Conservation (phyloP, 2,113 vertebrate species). For the Paramormyrops kingsleyae region DNA sequence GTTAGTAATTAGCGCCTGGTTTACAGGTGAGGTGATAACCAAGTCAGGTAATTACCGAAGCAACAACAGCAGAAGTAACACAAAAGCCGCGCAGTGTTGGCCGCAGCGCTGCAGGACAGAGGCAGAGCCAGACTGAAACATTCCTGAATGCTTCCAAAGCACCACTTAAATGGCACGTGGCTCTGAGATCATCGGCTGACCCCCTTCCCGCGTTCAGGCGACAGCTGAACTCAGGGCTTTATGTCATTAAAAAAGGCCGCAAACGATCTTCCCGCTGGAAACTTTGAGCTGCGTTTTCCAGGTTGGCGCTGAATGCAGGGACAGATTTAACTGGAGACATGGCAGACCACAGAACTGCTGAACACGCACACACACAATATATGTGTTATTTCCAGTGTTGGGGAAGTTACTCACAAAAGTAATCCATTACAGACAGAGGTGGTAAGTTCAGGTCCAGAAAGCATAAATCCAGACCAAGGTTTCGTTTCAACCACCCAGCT, state of each 20-base stretch:
- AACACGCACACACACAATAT: not conserved
- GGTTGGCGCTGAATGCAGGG: not conserved
- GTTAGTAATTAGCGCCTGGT: not conserved
- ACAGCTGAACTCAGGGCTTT: not conserved
- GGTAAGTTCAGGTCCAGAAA: not conserved
- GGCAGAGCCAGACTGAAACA: not conserved
- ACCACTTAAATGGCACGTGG: not conserved
- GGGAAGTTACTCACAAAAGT: not conserved
- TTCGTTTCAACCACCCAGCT: not conserved
- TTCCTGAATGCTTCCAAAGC: not conserved
- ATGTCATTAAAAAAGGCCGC: not conserved
- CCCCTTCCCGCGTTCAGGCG: not conserved
- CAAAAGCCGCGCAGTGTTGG: not conserved
- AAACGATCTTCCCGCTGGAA: not conserved
- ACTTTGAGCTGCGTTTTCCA: constrained; percentile 3
- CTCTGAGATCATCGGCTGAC: not conserved
- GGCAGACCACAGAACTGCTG: not conserved
- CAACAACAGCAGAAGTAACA: not conserved
- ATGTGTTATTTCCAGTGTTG: not conserved
- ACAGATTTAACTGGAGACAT: not conserved
- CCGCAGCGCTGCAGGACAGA: not conserved
- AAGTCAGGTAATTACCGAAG: not conserved
- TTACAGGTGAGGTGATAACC: not conserved
- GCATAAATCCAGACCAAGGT: not conserved
- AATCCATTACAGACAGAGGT: not conserved